A percentile compares a stretch with the other conserved stretches of the same genome.
phyloP scores from a whole-genome alignment of 2,888 invertebrate genomes.

The Chaetoderma sp. region DNA sequence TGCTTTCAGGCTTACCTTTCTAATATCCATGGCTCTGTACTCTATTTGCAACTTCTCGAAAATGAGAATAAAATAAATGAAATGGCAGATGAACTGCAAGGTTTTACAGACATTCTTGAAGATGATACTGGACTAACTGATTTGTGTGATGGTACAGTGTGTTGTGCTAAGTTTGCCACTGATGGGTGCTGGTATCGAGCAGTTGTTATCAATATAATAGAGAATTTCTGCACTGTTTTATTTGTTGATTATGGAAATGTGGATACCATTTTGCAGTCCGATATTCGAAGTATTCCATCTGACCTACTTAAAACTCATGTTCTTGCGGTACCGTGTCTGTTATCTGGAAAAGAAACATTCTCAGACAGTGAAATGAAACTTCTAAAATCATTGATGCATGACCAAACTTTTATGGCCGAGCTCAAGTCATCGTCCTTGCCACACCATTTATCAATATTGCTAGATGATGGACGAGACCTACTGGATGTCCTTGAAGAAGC shows the following conservation, averaged over 20 bases:
- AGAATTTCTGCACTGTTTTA: constrained; percentile 72
- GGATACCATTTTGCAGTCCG: constrained; percentile 43
- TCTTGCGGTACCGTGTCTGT: constrained; percentile 54
- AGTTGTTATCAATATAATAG: constrained; percentile 35
- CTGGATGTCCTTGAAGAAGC: too few species aligned
- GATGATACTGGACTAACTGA: too few species aligned
- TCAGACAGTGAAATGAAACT: background rate
- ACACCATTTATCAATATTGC: background rate
- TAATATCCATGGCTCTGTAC: too few species aligned
- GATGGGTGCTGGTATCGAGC: constrained; percentile 63
- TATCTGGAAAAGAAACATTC: constrained; percentile 30
- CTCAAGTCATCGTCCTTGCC: background rate
- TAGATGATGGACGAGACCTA: too few species aligned
- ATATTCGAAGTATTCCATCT: constrained; percentile 49
- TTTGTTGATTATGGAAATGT: constrained; percentile 66
- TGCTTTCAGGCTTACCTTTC: too few species aligned
- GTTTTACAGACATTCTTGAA: too few species aligned
- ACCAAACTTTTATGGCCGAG: background rate
- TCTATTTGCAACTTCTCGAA: too few species aligned
- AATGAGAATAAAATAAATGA: too few species aligned
- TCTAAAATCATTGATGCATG: background rate
- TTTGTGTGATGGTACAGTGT: too few species aligned
- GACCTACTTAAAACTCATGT: constrained; percentile 50
- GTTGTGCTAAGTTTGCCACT: constrained; percentile 47
- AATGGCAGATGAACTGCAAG: too few species aligned